Evolutionary conservation across 2,888 invertebrate genomes (phyloP).

Genomic region (Cordylochernes scorpioides): DNA sequence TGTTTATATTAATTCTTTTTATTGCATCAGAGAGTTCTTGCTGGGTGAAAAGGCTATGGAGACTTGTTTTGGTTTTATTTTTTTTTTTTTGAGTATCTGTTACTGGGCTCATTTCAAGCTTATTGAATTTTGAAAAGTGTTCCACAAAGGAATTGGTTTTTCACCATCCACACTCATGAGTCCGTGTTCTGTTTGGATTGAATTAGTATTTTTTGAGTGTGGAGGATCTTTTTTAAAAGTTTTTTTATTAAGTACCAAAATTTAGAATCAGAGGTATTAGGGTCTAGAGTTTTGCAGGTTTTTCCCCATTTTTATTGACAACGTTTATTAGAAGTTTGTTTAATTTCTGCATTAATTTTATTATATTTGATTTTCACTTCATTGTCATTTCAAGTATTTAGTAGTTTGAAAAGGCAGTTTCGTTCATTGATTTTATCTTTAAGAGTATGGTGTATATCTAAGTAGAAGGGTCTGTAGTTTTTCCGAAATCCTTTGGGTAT

Average conservation of each 20-base stretch:
- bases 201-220: background rate
- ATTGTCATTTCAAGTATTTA: background rate
- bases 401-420: no score
- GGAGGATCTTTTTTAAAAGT: background rate
- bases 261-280: slow-evolving; percentile 1
- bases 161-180: no score
- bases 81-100: no score
- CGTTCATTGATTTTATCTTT: background rate
- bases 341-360: background rate
- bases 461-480: slow-evolving; percentile 3
- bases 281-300: no score
- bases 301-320: background rate
- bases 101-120: no score
- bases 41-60: background rate
- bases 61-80: no score
- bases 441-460: slow-evolving; percentile 1
- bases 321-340: background rate
- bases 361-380: background rate
- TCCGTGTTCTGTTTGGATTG: no score
- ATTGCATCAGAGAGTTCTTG: background rate
- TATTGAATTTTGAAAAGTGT: no score
- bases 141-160: no score
- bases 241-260: background rate
- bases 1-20: background rate
- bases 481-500: slow-evolving; percentile 3